Evolutionary conservation across 2,888 invertebrate genomes (phyloP).

Genomic region (Acronicta alni): DNA sequence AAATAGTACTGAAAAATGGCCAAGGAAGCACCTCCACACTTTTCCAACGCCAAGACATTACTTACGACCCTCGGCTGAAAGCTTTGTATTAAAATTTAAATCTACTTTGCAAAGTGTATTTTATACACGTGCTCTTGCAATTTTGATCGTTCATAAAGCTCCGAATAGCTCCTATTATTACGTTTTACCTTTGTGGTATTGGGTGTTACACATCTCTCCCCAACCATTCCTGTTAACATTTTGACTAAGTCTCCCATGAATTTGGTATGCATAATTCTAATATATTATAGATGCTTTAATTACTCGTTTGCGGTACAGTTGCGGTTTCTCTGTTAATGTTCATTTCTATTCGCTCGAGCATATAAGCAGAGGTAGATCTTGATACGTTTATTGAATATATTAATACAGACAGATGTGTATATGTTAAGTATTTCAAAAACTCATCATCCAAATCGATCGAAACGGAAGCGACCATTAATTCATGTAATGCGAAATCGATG

Average conservation of each 20-base stretch:
- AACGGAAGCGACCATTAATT: conserved; percentile 67
- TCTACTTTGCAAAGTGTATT: conserved; percentile 89
- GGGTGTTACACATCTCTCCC: conserved; percentile 84
- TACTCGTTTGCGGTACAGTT: conserved; percentile 83
- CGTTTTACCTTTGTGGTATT: conserved; percentile 86
- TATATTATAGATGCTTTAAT: conserved; percentile 87
- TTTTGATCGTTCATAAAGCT: conserved; percentile 89
- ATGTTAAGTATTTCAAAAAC: conserved; percentile 48
- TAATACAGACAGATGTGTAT: conserved; percentile 44
- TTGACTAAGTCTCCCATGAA: conserved; percentile 81
- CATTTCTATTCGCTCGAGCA: conserved; percentile 64
- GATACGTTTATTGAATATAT: conserved; percentile 33
- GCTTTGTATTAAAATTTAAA: conserved; percentile 89
- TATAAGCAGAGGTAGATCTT: conserved; percentile 24
- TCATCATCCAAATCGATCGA: conserved; percentile 53
- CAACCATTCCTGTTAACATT: conserved; percentile 77
- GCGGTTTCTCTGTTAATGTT: conserved; percentile 75
- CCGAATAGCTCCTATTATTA: conserved; percentile 87
- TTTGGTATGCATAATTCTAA: conserved; percentile 86
- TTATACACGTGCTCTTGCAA: conserved; percentile 89
- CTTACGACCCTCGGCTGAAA: conserved; percentile 87
- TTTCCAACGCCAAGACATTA: conserved; percentile 85
- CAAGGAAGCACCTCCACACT: conserved; percentile 74
- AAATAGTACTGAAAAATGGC: conserved; percentile 52
- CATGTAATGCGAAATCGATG: conserved; percentile 75